phyloP scores from a whole-genome alignment of 2,888 invertebrate species.

The Mesodorylaimus sp. region DNA sequence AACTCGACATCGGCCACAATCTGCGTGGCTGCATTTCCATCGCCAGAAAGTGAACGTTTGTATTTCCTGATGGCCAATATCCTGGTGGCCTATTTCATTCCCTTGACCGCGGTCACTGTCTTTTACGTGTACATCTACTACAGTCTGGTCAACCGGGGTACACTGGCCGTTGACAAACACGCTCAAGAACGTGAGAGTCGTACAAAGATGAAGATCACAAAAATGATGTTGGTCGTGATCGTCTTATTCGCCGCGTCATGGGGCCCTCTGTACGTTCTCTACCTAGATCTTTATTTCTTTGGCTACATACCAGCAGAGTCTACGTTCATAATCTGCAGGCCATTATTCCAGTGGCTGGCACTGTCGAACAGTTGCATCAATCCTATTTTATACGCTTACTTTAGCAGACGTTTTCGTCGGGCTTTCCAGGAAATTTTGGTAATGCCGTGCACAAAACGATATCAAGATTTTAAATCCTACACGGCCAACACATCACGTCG shows the following conservation, averaged over 20 bases:
- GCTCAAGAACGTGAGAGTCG: slow-evolving; percentile 23
- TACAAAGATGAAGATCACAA: slow-evolving; percentile 25
- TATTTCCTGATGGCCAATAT: slow-evolving; percentile 22
- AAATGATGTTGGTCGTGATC: slow-evolving; percentile 29
- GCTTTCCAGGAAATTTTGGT: slow-evolving; percentile 24
- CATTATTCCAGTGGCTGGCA: slow-evolving; percentile 27
- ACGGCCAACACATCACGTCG: neutral
- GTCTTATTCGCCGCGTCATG: slow-evolving; percentile 26
- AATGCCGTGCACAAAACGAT: slow-evolving; percentile 19
- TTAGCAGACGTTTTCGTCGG: slow-evolving; percentile 9
- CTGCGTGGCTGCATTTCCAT: slow-evolving; percentile 6
- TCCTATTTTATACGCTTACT: slow-evolving; percentile 26
- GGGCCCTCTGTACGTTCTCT: slow-evolving; percentile 24
- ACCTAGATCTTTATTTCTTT: slow-evolving; percentile 1
- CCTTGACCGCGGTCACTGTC: slow-evolving; percentile 22
- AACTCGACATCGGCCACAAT: neutral
- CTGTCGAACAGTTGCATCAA: slow-evolving; percentile 24
- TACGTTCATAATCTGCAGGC: slow-evolving; percentile 15
- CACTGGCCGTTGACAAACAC: slow-evolving; percentile 22
- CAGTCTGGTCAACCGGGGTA: slow-evolving; percentile 14
- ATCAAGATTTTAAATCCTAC: neutral
- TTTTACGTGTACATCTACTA: slow-evolving; percentile 23
- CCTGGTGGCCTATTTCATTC: slow-evolving; percentile 24
- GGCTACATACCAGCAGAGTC: neutral
- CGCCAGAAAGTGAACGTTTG: neutral